Evolutionary conservation across 2,113 vertebrate species (phyloP).

Genomic region (Larimichthys crocea): DNA sequence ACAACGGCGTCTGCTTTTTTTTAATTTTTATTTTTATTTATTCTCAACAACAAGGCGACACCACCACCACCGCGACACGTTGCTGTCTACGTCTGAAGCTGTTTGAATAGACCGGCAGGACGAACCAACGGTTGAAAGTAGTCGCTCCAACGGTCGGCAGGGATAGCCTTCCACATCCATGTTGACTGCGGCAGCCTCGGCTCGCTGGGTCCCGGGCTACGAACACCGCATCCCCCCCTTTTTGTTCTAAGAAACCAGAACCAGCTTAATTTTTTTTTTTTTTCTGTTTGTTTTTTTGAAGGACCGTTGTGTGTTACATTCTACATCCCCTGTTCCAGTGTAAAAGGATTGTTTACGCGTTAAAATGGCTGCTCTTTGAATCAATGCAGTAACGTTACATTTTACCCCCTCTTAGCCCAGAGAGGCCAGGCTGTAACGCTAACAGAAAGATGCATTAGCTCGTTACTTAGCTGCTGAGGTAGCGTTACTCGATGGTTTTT

Average conservation of each 20-base stretch:
- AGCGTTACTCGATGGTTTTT: conserved; percentile 49
- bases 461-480: background rate
- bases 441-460: conserved; percentile 18
- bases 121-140: conserved; percentile 55
- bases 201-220: conserved; percentile 40
- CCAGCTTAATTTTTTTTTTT: background rate
- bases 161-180: conserved; percentile 69
- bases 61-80: background rate
- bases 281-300: background rate
- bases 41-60: background rate
- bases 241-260: conserved; percentile 45
- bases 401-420: conserved; percentile 11
- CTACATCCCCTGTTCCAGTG: conserved; percentile 36
- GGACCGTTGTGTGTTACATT: conserved; percentile 10
- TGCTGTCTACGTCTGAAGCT: background rate
- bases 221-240: conserved; percentile 7
- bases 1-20: background rate
- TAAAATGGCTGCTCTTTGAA: conserved; percentile 86
- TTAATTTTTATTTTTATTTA: too few relatives aligned
- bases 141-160: conserved; percentile 49
- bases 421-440: conserved; percentile 52
- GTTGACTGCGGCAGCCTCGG: conserved; percentile 70
- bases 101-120: background rate
- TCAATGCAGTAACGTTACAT: conserved; percentile 51
- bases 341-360: conserved; percentile 76